Evolutionary conservation across 2,888 invertebrate genomes (phyloP).

Genomic region (Ectemnius cavifrons): DNA sequence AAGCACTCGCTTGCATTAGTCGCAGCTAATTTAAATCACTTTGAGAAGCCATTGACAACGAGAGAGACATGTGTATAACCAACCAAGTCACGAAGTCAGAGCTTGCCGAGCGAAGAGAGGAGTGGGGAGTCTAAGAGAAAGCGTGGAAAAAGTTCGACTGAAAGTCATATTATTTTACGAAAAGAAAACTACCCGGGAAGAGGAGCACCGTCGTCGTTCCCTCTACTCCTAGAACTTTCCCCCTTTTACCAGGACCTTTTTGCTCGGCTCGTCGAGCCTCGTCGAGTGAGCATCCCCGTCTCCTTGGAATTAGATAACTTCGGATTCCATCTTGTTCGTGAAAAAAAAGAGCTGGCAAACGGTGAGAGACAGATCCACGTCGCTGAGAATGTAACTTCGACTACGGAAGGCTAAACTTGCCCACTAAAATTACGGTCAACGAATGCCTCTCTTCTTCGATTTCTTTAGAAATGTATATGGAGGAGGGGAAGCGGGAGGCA

Average conservation of each 20-base stretch:
- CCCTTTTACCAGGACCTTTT: slow-evolving; percentile 6
- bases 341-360: neutral
- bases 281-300: slow-evolving; percentile 15
- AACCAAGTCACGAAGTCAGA: slow-evolving; percentile 1
- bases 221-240: slow-evolving; percentile 27
- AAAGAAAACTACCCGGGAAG: slow-evolving; percentile 24
- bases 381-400: neutral
- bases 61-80: neutral
- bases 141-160: slow-evolving; percentile 17
- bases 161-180: slow-evolving; percentile 46
- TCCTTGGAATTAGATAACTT: slow-evolving; percentile 45
- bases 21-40: neutral
- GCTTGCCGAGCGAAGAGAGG: slow-evolving; percentile 22
- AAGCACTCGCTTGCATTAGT: neutral
- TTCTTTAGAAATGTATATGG: neutral
- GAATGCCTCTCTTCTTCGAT: neutral
- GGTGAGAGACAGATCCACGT: no score
- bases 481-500: no score
- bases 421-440: neutral
- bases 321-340: slow-evolving; percentile 23
- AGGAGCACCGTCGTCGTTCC: slow-evolving; percentile 11
- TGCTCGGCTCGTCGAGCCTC: neutral
- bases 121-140: slow-evolving; percentile 16
- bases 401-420: no score
- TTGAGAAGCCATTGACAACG: neutral